Percentiles rank a stretch among this genome's conserved stretches.
phyloP scores from a whole-genome alignment of 2,113 vertebrate genomes.

The Sinocyclocheilus anophthalmus region DNA sequence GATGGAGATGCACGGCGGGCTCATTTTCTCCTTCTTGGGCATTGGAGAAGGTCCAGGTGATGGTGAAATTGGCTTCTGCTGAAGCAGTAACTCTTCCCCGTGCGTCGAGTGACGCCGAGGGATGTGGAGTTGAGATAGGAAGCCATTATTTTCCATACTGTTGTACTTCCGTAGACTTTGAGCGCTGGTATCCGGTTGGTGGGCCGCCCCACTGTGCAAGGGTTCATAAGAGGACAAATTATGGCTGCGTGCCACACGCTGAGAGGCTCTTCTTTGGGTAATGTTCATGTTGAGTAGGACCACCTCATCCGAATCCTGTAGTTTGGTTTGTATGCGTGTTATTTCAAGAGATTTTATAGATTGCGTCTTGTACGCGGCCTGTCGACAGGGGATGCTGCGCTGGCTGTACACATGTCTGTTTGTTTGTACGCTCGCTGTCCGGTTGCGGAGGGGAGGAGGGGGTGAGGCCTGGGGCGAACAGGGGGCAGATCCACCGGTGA shows the following conservation, averaged over 20 bases:
- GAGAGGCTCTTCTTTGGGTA: slow-evolving; percentile 55
- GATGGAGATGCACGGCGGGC: slow-evolving; percentile 86
- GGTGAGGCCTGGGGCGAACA: slow-evolving; percentile 68
- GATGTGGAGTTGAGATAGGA: slow-evolving; percentile 72
- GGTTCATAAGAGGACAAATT: slow-evolving; percentile 62
- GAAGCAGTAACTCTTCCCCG: slow-evolving; percentile 57
- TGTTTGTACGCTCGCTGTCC: slow-evolving; percentile 55
- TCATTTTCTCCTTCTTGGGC: slow-evolving; percentile 90
- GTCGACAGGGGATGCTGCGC: slow-evolving; percentile 54
- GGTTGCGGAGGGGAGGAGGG: slow-evolving; percentile 22
- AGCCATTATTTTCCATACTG: slow-evolving; percentile 74
- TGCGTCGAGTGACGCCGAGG: slow-evolving; percentile 72
- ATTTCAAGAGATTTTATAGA: slow-evolving; percentile 47
- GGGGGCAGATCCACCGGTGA: slow-evolving; percentile 45
- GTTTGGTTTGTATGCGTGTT: background rate
- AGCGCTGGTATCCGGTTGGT: slow-evolving; percentile 58
- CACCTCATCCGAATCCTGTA: slow-evolving; percentile 76
- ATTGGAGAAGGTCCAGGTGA: slow-evolving; percentile 53
- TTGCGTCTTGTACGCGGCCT: slow-evolving; percentile 54
- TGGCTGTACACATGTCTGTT: slow-evolving; percentile 69
- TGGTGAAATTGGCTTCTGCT: background rate
- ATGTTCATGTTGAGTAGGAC: slow-evolving; percentile 83
- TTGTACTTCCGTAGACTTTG: slow-evolving; percentile 75
- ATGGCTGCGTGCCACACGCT: slow-evolving; percentile 42
- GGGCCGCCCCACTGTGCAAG: background rate